Evolutionary conservation across 2,113 vertebrate genomes (phyloP), one percentile per base, ranked within the genome.

Genomic region (Pygoscelis adeliae): DNA sequence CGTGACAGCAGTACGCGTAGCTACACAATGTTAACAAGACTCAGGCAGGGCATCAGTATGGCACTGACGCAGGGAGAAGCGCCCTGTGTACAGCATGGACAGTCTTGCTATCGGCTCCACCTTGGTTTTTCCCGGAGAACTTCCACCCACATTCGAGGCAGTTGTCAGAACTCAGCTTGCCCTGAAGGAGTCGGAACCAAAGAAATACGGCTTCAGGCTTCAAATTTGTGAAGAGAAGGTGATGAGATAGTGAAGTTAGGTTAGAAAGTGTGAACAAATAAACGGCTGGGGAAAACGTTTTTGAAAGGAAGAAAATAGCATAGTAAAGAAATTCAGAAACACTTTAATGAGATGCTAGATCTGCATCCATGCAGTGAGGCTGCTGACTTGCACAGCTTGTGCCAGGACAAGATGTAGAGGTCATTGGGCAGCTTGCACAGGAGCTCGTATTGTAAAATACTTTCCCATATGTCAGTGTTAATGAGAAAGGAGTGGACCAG

Each of bases 231-330:
- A 78, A 89, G n/a, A 52, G 67, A 81, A 86, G 59, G 4, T 11
- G 9, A 83, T 42, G 29, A 89, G 50, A 22, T n/a, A 52, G 49
- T 40, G 17, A 92, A 70, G n/a, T 12, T 53, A 44, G 30, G n/a
- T 49, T 53, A 67, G 67, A 49, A 96, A 77, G 50, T 26, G 13
- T 66, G 67, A 90, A 93, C 46, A 92, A 89, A 82, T 81, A 87
- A 92, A 76, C 4, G 9, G 40, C 53, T 50, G 70, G 18, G 32
- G 59, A 71, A 72, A 55, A 40, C 22, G 21, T 47, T 74, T 95
- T 47, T 83, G 25, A 87, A 87, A 73, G 18, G 15, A 82, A 84
- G 46, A 67, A 87, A 82, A 47, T 10, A 50, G 32, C 52, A 22
- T 32, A 56, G 20, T 61, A 49, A 93, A 76, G 22, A 71, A 55